Evolutionary conservation across 2,888 invertebrate species (phyloP), one percentile per base, ranked within the genome.

Genomic region (Alsophila aescularia): DNA sequence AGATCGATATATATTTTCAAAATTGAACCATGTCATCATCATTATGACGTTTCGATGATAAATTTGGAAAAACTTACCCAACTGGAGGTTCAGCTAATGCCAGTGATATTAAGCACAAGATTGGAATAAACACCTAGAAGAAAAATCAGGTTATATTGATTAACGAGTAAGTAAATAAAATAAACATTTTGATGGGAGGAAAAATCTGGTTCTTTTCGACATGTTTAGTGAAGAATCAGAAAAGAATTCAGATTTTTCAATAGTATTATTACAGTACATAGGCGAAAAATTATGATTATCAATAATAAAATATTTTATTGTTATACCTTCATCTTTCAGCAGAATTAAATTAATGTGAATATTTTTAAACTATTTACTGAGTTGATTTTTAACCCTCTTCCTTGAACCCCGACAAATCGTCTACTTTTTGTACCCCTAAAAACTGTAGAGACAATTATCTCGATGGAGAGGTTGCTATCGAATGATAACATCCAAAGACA

Each of bases 31-130:
- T n/a, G n/a, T n/a, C n/a, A n/a, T n/a, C n/a, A n/a, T n/a, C n/a
- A n/a, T n/a, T 24, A 24, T 24, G 24, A 24, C 7, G 8, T 7
- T n/a, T n/a, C n/a, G n/a, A n/a, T n/a, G n/a, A n/a, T n/a, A n/a
- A 24, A 7, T 24, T 31, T 1, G n/a, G 5, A 6, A 32, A 12
- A 24, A 54, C 64, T 50, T 58, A 64, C 64, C 55, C 52, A 0
- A 64, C 61, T 0, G 64, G 64, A 4, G 64, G 61, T 36, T 64
- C 64, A 16, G 61, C 61, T 15, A 55, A 7, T 2, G 14, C 44
- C 39, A 55, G 15, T 0, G 55, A 24, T 6, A 52, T 14, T 2
- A 61, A 14, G 37, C 52, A 48, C 6, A 64, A 12, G 18, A 59
- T 42, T 29, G 52, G 52, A n/a, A 64, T 44, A 2, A 58, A 51